phyloP scores from a whole-genome alignment of 1,140 invertebrate species.

The Eupeodes corollae region DNA sequence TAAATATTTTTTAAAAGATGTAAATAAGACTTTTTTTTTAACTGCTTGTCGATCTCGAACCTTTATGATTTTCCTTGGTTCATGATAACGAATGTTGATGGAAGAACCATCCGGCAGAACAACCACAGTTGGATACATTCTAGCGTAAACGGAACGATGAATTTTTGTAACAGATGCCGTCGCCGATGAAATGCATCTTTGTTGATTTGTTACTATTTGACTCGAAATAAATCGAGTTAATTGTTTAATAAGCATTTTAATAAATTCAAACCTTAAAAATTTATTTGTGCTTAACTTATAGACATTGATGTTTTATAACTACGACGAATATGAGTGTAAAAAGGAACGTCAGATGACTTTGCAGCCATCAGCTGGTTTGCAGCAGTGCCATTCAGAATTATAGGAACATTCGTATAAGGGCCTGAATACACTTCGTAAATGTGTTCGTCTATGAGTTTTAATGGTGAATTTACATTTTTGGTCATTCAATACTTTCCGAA shows the following conservation, averaged over 20 bases:
- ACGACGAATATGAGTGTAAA: no score
- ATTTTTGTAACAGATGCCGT: constrained; percentile 56
- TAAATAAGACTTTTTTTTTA: background rate
- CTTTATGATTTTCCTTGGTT: constrained; percentile 74
- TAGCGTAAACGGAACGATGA: constrained; percentile 55
- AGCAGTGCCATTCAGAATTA: no score
- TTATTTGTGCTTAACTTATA: background rate
- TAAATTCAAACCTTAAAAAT: background rate
- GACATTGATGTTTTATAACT: no score
- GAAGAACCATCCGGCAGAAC: constrained; percentile 75
- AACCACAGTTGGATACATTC: constrained; percentile 61
- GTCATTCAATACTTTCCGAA: no score
- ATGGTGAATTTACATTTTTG: no score
- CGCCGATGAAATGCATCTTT: constrained; percentile 24
- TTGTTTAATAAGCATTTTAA: constrained; percentile 8
- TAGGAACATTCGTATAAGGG: no score
- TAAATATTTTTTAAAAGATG: constrained; percentile 6
- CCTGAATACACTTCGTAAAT: no score
- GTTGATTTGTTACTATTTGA: constrained; percentile 9
- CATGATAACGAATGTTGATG: constrained; percentile 65
- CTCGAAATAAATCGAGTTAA: background rate
- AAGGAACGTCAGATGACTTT: no score
- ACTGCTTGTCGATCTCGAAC: constrained; percentile 37
- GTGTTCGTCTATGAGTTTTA: no score
- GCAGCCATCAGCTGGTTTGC: no score